Evolutionary conservation across 2,113 vertebrate genomes (phyloP).

Genomic region (Rhabdornis inornatus): DNA sequence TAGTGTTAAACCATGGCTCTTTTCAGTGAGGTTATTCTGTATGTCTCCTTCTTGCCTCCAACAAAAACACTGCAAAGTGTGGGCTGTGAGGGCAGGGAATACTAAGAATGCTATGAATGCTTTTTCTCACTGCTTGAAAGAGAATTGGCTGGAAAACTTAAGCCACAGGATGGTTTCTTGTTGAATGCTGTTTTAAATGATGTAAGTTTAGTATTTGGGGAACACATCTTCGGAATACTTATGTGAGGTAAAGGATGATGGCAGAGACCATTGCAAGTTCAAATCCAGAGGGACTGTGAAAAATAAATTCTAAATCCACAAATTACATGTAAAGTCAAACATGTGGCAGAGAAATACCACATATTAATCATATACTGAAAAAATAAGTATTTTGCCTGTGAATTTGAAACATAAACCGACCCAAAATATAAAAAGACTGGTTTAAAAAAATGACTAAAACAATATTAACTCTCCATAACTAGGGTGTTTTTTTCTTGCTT

Average conservation of each 20-base stretch:
- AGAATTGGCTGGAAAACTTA: conserved; percentile 26
- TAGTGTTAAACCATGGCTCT: conserved; percentile 26
- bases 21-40: conserved; percentile 19
- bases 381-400: not conserved
- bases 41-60: conserved; percentile 26
- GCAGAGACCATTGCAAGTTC: not conserved
- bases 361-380: not conserved
- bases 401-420: not conserved
- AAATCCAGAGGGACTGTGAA: not conserved
- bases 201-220: conserved; percentile 16
- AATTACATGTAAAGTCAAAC: not conserved
- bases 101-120: conserved; percentile 28
- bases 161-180: not conserved
- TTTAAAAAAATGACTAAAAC: not conserved
- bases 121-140: conserved; percentile 22
- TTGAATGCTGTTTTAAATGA: not conserved
- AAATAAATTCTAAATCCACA: not conserved
- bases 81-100: not conserved
- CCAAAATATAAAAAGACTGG: not conserved
- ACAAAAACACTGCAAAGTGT: conserved; percentile 46
- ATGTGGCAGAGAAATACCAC: not conserved
- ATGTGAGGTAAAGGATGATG: conserved; percentile 14
- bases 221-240: conserved; percentile 26
- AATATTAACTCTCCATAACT: not conserved
- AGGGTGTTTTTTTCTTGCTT: not conserved